Percentiles rank a stretch among this genome's conserved stretches.
phyloP scores from a whole-genome alignment of 2,888 invertebrate genomes.

The Campoletis raptor region DNA sequence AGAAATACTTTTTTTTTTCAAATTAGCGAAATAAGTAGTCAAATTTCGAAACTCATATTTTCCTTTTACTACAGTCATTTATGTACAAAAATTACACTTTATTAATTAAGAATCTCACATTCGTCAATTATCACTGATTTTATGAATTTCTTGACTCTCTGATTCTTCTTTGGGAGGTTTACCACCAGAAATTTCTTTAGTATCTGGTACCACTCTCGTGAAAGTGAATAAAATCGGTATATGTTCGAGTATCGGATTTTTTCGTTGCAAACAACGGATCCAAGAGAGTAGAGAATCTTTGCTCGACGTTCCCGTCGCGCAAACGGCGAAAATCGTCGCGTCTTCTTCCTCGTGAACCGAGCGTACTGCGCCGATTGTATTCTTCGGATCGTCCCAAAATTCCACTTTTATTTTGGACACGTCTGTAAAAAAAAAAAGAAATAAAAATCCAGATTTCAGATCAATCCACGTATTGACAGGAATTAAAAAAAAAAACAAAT shows the following conservation, averaged over 20 bases:
- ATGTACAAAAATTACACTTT: slow-evolving; percentile 66
- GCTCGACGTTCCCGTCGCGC: slow-evolving; percentile 96
- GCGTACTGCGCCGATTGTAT: slow-evolving; percentile 85
- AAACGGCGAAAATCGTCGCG: slow-evolving; percentile 94
- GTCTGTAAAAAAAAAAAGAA: slow-evolving; percentile 86
- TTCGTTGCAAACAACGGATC: slow-evolving; percentile 92
- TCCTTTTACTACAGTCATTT: slow-evolving; percentile 58
- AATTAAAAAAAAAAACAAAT: background rate
- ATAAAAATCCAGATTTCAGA: background rate
- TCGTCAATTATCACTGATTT: slow-evolving; percentile 49
- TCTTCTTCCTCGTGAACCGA: slow-evolving; percentile 97
- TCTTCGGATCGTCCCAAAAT: slow-evolving; percentile 85
- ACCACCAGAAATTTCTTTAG: slow-evolving; percentile 31
- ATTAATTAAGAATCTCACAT: background rate
- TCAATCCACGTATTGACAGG: background rate
- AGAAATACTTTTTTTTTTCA: background rate
- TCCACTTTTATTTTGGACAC: slow-evolving; percentile 89
- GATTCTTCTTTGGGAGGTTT: slow-evolving; percentile 9
- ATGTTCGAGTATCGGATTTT: slow-evolving; percentile 90
- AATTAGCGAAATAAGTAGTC: background rate
- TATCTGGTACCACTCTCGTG: slow-evolving; percentile 73
- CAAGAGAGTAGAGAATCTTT: slow-evolving; percentile 97
- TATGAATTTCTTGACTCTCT: slow-evolving; percentile 4
- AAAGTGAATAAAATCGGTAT: slow-evolving; percentile 95
- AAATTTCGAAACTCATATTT: slow-evolving; percentile 14